Evolutionary conservation across 2,113 vertebrate genomes (phyloP).

Genomic region (Copsychus sechellarum): DNA sequence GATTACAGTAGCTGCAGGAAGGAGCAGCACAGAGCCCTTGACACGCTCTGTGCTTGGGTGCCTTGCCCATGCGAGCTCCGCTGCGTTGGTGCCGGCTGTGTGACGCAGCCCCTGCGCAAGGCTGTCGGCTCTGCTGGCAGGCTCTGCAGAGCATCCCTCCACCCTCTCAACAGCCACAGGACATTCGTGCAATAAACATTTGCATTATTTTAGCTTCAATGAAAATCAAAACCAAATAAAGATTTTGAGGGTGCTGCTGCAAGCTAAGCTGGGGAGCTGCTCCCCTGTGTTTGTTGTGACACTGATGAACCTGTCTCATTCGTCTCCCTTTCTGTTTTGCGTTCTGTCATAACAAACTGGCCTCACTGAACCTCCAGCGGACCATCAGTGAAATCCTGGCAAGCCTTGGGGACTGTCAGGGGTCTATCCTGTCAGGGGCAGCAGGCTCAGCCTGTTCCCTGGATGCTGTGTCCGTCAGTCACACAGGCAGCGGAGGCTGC

Average conservation of each 20-base stretch:
- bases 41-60: accelerated
- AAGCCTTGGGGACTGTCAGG: background rate
- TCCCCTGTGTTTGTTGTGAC: constrained; percentile 11
- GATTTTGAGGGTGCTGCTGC: background rate
- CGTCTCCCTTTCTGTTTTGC: constrained; percentile 33
- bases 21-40: background rate
- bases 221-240: background rate
- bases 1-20: background rate
- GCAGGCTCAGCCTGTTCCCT: background rate
- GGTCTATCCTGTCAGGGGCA: background rate
- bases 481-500: background rate
- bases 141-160: background rate
- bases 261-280: background rate
- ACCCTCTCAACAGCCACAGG: background rate
- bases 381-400: constrained; percentile 38
- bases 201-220: background rate
- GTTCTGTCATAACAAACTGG: constrained; percentile 62
- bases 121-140: background rate
- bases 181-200: background rate
- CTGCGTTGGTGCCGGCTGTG: background rate
- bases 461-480: background rate
- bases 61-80: accelerated
- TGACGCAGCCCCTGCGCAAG: background rate
- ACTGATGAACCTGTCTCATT: constrained; percentile 29
- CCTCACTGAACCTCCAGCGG: constrained; percentile 51